Evolutionary conservation across 2,888 invertebrate species (phyloP).

Genomic region (Tyria jacobaeae): DNA sequence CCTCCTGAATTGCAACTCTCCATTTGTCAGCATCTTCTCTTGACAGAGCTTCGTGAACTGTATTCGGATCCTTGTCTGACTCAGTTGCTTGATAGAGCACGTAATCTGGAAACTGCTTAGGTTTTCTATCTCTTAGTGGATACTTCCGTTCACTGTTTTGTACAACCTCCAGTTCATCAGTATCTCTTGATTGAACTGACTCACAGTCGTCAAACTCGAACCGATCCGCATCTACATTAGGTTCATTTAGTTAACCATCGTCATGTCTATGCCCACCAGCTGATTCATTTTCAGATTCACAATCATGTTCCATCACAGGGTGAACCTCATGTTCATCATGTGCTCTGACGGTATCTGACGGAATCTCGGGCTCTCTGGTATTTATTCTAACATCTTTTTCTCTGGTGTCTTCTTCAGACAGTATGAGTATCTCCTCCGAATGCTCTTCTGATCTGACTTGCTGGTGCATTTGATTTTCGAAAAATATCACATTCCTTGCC

Average conservation of each 20-base stretch:
- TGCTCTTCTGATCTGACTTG: neutral
- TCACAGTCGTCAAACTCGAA: no score
- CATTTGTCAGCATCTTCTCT: neutral
- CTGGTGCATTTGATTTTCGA: neutral
- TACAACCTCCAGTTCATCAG: neutral
- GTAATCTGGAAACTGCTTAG: slow-evolving; percentile 7
- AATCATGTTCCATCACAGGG: no score
- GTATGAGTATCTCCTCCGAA: no score
- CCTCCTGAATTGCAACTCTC: neutral
- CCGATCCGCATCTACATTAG: no score
- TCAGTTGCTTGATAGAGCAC: neutral
- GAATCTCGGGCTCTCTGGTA: no score
- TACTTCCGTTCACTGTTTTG: neutral
- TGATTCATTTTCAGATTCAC: no score
- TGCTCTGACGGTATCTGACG: no score
- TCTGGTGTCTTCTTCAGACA: no score
- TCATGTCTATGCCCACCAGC: no score
- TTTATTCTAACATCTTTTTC: no score
- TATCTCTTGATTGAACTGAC: neutral
- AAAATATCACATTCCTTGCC: slow-evolving; percentile 1
- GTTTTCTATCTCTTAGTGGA: neutral
- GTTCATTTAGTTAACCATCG: no score
- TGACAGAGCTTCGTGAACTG: neutral
- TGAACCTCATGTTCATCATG: no score
- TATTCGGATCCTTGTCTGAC: neutral